phyloP scores from a whole-genome alignment of 2,888 invertebrate genomes.

The Imbricaverruca yamaguchii region DNA sequence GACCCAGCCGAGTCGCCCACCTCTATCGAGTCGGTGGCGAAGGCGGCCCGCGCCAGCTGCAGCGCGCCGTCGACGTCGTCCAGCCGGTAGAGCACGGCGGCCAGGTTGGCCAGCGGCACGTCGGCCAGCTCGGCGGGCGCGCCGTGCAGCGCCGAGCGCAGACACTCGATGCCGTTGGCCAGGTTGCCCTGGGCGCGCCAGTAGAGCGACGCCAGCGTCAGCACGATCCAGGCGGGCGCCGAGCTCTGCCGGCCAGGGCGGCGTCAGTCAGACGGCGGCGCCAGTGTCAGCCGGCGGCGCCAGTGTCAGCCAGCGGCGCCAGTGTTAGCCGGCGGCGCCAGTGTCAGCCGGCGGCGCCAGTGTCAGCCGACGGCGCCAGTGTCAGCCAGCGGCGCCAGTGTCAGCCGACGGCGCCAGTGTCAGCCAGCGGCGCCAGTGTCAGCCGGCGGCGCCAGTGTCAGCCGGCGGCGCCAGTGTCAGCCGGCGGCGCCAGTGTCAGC shows the following conservation, averaged over 20 bases:
- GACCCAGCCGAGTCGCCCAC: neutral
- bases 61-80: conserved; percentile 59
- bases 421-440: conserved; percentile 63
- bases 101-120: conserved; percentile 59
- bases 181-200: conserved; percentile 66
- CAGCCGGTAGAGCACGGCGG: conserved; percentile 58
- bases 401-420: too few relatives aligned
- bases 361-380: too few relatives aligned
- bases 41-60: conserved; percentile 54
- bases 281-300: too few relatives aligned
- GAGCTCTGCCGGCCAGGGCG: conserved; percentile 49
- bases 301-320: too few relatives aligned
- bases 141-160: conserved; percentile 54
- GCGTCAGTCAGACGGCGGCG: neutral
- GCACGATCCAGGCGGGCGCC: conserved; percentile 64
- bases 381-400: too few relatives aligned
- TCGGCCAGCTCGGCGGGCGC: conserved; percentile 55
- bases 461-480: conserved; percentile 62
- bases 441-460: conserved; percentile 43
- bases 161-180: conserved; percentile 60
- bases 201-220: conserved; percentile 64
- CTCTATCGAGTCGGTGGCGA: conserved; percentile 45
- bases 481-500: conserved; percentile 38
- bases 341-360: too few relatives aligned
- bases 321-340: too few relatives aligned